Conservation (phyloP, 2,797 vertebrate species). For the Sebastes taczanowskii region DNA sequence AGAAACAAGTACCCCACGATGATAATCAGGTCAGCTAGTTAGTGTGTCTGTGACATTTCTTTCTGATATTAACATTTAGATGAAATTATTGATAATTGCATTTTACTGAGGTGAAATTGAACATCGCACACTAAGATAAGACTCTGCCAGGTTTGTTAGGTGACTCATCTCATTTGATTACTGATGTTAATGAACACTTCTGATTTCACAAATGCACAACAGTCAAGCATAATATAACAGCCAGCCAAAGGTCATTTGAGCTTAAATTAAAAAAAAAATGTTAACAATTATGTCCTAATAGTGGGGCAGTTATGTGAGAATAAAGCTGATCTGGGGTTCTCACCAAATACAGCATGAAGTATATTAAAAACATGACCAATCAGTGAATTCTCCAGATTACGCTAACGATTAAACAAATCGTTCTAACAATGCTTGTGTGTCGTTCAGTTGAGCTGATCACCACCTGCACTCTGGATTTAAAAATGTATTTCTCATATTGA, state of each 20-base stretch:
- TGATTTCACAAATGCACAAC: no score
- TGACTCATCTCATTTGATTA: not conserved
- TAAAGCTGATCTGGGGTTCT: no score
- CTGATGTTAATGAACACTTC: not conserved
- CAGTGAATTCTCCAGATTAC: not conserved
- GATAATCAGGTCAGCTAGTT: not conserved
- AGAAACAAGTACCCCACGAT: not conserved
- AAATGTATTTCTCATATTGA: not conserved
- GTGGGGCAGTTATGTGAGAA: no score
- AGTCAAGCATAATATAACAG: not conserved
- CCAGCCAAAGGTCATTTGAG: no score
- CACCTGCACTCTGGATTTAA: not conserved
- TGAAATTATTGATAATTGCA: not conserved
- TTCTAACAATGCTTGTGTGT: not conserved
- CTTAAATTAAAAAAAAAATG: no score
- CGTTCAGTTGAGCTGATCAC: no score
- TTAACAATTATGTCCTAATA: no score
- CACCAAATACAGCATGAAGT: no score
- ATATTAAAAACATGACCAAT: no score
- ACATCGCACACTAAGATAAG: no score
- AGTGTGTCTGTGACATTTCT: not conserved
- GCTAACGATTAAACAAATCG: not conserved
- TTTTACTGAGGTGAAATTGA: not conserved
- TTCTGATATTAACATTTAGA: not conserved
- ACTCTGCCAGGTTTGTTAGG: no score